A percentile compares a stretch with the other conserved stretches of the same genome.
Conservation (phyloP, 2,888 invertebrate genomes). For the Hirudinaria manillensis region DNA sequence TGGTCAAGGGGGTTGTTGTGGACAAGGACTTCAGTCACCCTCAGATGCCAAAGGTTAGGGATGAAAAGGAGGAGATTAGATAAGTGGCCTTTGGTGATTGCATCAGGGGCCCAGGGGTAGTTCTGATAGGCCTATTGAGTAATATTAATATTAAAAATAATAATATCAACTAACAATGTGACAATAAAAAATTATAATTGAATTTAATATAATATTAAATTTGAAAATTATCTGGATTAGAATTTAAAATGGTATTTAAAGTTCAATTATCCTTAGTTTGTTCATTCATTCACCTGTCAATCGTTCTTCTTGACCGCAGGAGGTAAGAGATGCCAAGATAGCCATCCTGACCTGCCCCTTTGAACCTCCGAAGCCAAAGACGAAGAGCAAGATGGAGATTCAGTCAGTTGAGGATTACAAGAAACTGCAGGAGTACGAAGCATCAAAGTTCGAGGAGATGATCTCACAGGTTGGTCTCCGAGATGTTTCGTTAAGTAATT, state of each 20-base stretch:
- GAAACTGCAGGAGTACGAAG: conserved; percentile 83
- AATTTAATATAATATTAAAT: too few species aligned
- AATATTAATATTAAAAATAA: too few species aligned
- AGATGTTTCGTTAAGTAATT: not conserved
- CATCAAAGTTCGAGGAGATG: conserved; percentile 90
- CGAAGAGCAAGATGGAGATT: conserved; percentile 97
- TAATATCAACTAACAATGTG: too few species aligned
- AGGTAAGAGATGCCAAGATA: conserved; percentile 76
- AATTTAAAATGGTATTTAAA: too few species aligned
- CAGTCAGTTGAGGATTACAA: conserved; percentile 91
- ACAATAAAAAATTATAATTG: too few species aligned
- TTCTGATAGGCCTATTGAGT: too few species aligned
- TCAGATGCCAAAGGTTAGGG: conserved; percentile 86
- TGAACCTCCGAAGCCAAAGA: conserved; percentile 99
- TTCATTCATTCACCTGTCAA: too few species aligned
- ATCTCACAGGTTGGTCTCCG: conserved; percentile 61
- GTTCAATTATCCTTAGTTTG: too few species aligned
- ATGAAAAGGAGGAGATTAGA: not conserved
- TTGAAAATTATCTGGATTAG: too few species aligned
- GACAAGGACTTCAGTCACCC: conserved; percentile 99
- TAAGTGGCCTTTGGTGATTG: too few species aligned
- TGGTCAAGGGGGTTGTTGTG: conserved; percentile 91
- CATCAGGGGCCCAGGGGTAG: too few species aligned
- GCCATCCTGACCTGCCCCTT: conserved; percentile 98
- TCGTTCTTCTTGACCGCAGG: conserved; percentile 48